Evolutionary conservation across 2,888 invertebrate genomes (phyloP).

Genomic region (Nephrocerus scutellatus): DNA sequence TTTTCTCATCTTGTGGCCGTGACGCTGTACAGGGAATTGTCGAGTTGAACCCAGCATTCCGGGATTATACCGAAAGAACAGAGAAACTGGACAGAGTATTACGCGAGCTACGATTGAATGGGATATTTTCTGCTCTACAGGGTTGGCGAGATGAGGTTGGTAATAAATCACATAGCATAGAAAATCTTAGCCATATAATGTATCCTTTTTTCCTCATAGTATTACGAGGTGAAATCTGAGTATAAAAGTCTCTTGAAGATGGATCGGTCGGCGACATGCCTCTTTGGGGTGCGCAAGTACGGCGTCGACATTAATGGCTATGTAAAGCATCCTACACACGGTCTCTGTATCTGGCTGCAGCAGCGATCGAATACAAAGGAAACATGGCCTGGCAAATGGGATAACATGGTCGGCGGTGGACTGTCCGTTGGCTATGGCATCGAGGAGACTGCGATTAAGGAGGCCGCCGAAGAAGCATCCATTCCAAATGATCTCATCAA

Average conservation of each 20-base stretch:
- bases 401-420: conserved; percentile 93
- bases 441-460: conserved; percentile 83
- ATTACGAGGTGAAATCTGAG: conserved; percentile 77
- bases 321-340: conserved; percentile 74
- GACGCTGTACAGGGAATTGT: conserved; percentile 66
- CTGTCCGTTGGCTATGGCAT: conserved; percentile 82
- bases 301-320: conserved; percentile 94
- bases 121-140: conserved; percentile 70
- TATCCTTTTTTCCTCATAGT: conserved; percentile 50
- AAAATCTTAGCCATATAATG: too few relatives aligned
- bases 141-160: conserved; percentile 90
- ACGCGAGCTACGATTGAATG: conserved; percentile 65
- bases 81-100: conserved; percentile 71
- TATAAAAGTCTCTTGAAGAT: conserved; percentile 62
- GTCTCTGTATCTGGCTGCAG: conserved; percentile 83
- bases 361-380: conserved; percentile 84
- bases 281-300: conserved; percentile 90
- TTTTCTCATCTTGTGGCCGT: conserved; percentile 1
- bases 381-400: conserved; percentile 93
- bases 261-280: conserved; percentile 88
- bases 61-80: conserved; percentile 77
- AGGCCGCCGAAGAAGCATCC: conserved; percentile 91
- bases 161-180: too few relatives aligned
- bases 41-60: conserved; percentile 78
- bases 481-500: conserved; percentile 72